Percentiles rank a stretch among this genome's conserved stretches.
phyloP scores from a whole-genome alignment of 2,888 invertebrate species.

The Pollenia labialis region DNA sequence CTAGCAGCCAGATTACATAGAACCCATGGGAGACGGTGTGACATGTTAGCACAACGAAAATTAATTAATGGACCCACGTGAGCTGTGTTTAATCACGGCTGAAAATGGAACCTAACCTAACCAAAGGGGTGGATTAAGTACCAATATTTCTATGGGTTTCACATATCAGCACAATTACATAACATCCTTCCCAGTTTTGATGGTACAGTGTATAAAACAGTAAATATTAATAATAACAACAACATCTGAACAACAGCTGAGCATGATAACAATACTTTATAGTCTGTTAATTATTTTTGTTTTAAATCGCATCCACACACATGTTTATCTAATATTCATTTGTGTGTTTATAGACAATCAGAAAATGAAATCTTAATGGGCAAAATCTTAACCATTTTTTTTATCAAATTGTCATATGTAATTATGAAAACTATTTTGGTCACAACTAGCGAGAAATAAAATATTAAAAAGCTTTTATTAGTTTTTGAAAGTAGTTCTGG shows the following conservation, averaged over 20 bases:
- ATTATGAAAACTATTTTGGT: background rate
- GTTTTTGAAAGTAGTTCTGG: too few species aligned
- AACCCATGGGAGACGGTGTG: too few species aligned
- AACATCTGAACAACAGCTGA: background rate
- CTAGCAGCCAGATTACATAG: too few species aligned
- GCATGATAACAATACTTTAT: slow-evolving; percentile 45
- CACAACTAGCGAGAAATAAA: background rate
- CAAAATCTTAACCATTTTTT: slow-evolving; percentile 35
- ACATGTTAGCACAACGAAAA: too few species aligned
- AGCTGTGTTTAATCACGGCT: too few species aligned
- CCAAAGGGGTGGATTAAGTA: too few species aligned
- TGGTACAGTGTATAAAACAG: background rate
- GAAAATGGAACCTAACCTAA: too few species aligned
- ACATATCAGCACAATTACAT: too few species aligned
- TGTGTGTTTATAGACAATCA: background rate
- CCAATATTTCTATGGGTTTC: too few species aligned
- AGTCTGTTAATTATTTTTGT: slow-evolving; percentile 25
- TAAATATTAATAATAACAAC: slow-evolving; percentile 24
- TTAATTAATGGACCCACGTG: too few species aligned
- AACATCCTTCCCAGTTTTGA: too few species aligned
- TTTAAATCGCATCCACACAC: background rate
- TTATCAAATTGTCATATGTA: background rate
- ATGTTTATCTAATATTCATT: background rate
- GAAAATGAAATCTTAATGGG: slow-evolving; percentile 28
- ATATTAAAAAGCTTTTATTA: too few species aligned